These are phyloP conservation scores for Bombus confusus DNA, from an alignment of 1,140 invertebrate species.

Conservation along the genomic window DNA sequence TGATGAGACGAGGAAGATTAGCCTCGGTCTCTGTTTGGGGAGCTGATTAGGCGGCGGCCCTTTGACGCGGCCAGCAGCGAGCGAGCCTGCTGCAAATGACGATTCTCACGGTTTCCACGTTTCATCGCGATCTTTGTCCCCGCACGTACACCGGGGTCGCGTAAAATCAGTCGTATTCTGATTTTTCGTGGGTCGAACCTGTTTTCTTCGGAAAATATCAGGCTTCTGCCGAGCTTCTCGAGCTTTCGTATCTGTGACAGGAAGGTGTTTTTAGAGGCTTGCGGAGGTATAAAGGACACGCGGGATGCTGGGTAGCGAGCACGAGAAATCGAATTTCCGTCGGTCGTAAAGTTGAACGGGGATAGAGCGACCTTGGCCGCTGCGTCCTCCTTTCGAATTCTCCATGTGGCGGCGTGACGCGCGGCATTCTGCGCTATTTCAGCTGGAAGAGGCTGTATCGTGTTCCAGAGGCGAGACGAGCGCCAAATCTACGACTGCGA, in stretches of 20 bases:
- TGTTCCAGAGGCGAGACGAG: no score
- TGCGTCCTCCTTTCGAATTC: background rate
- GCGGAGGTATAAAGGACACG: background rate
- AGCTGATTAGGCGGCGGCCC: constrained; percentile 68
- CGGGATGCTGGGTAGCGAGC: no score
- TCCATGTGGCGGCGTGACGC: background rate
- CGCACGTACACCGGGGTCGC: no score
- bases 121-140: background rate
- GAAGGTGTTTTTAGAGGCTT: background rate
- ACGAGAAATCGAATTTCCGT: background rate
- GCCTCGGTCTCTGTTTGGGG: constrained; percentile 62
- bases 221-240: no score
- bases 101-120: constrained; percentile 45
- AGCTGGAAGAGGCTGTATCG: background rate
- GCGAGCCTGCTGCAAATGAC: constrained; percentile 54
- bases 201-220: no score
- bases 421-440: background rate
- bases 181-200: no score
- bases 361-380: background rate
- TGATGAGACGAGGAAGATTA: constrained; percentile 72
- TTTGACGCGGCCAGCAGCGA: constrained; percentile 48
- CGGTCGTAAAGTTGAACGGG: background rate
- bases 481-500: no score
- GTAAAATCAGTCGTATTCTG: background rate
- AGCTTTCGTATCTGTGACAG: background rate